Evolutionary conservation across 2,888 invertebrate genomes (phyloP).

Genomic region (Chalcosyrphus nemorum): DNA sequence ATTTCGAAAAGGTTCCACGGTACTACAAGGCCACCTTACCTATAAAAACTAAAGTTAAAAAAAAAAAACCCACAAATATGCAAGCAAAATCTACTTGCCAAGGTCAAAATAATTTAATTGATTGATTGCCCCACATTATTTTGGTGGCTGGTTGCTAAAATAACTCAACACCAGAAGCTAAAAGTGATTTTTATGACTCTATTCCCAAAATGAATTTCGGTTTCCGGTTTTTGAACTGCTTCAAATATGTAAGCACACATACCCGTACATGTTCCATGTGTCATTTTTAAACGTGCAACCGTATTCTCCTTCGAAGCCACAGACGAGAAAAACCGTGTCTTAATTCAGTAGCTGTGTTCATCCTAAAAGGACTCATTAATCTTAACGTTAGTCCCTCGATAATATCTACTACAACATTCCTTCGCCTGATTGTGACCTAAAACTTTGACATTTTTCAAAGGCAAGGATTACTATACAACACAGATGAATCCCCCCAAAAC

Average conservation of each 20-base stretch:
- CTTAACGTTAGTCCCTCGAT: conserved; percentile 33
- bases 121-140: conserved; percentile 39
- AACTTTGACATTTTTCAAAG: conserved; percentile 54
- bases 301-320: not conserved
- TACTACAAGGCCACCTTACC: conserved; percentile 2
- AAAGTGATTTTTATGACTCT: conserved; percentile 51
- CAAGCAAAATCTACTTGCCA: conserved; percentile 24
- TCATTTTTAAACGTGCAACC: conserved; percentile 31
- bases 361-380: conserved; percentile 68
- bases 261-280: conserved; percentile 40
- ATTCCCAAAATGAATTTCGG: conserved; percentile 30
- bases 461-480: too few relatives aligned
- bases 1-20: conserved; percentile 5
- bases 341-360: conserved; percentile 65
- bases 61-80: conserved; percentile 17
- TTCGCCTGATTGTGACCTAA: conserved; percentile 36
- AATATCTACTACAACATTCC: conserved; percentile 57
- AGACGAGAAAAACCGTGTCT: not conserved
- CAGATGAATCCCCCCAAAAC: not conserved
- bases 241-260: not conserved
- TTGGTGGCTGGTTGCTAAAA: not conserved
- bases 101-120: conserved; percentile 51
- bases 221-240: conserved; percentile 48
- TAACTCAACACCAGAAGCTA: conserved; percentile 64
- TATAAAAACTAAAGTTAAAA: not conserved